These are phyloP conservation scores for Penelope pileata DNA, from an alignment of 2,113 vertebrate species.

Conservation along the genomic window DNA sequence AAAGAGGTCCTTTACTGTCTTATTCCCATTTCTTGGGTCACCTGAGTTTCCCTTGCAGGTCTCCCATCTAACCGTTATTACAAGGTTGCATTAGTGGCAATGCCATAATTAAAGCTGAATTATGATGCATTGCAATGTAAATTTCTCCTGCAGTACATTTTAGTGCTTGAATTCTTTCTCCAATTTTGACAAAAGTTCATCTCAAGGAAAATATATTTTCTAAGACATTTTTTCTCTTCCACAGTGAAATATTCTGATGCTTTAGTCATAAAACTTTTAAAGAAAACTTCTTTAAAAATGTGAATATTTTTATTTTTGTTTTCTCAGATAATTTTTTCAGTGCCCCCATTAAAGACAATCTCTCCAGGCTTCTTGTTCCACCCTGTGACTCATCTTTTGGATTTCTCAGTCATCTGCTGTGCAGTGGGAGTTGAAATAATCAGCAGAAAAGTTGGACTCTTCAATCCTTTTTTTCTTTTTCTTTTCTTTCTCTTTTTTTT, in stretches of 20 bases:
- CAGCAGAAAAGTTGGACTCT: background rate
- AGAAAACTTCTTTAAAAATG: background rate
- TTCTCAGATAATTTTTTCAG: background rate
- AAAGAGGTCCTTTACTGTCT: background rate
- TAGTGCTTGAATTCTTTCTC: background rate
- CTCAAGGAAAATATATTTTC: background rate
- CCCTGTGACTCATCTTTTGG: constrained; percentile 34
- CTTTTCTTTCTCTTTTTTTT: background rate
- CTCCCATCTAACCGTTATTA: background rate
- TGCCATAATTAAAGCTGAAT: background rate
- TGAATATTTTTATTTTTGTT: background rate
- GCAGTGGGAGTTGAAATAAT: constrained; percentile 21
- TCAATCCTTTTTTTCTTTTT: background rate
- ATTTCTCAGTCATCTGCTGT: constrained; percentile 39
- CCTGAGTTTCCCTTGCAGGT: background rate
- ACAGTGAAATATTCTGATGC: background rate
- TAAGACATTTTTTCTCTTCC: background rate
- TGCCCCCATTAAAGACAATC: background rate
- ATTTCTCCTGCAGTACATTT: background rate
- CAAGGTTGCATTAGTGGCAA: background rate
- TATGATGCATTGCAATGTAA: background rate
- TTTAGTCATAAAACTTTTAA: background rate
- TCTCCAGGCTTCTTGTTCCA: background rate
- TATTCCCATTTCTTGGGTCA: background rate
- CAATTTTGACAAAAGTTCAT: background rate